These are phyloP conservation scores for Apteryx mantelli DNA, from an alignment of 2,113 vertebrate species.

Conservation along the genomic window DNA sequence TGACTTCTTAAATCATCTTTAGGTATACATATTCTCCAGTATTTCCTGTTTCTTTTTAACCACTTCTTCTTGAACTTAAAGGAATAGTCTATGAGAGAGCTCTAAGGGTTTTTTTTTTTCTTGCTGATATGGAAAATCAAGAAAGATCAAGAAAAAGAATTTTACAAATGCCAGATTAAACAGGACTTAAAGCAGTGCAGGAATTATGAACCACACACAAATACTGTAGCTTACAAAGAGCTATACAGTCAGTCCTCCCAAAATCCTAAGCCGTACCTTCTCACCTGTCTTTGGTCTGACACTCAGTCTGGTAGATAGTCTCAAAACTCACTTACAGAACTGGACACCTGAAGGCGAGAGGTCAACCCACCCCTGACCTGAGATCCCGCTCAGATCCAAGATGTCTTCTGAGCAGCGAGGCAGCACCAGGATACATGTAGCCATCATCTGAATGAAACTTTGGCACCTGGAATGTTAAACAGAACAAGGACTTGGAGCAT, in stretches of 20 bases:
- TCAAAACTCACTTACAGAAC: not conserved
- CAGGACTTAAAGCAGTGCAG: not conserved
- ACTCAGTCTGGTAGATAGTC: not conserved
- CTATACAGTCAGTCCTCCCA: not conserved
- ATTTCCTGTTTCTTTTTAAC: slow-evolving; percentile 5
- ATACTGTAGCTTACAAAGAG: not conserved
- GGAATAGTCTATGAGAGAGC: not conserved
- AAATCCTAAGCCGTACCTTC: not conserved
- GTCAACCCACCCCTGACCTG: not conserved
- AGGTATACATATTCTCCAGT: not conserved
- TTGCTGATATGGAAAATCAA: not conserved
- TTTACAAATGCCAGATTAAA: not conserved
- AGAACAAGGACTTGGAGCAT: not conserved
- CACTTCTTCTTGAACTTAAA: not conserved
- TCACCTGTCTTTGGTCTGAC: not conserved
- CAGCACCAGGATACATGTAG: not conserved
- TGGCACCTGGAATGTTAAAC: not conserved
- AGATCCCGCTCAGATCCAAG: not conserved
- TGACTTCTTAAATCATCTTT: not conserved
- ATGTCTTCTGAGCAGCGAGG: not conserved
- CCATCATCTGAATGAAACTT: not conserved
- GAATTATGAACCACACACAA: not conserved
- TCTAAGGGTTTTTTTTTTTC: not conserved
- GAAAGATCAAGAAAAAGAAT: not conserved
- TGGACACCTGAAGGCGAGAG: not conserved